Base-by-base conservation (phyloP, 2,113 vertebrate species). In the Tichodroma muraria region DNA sequence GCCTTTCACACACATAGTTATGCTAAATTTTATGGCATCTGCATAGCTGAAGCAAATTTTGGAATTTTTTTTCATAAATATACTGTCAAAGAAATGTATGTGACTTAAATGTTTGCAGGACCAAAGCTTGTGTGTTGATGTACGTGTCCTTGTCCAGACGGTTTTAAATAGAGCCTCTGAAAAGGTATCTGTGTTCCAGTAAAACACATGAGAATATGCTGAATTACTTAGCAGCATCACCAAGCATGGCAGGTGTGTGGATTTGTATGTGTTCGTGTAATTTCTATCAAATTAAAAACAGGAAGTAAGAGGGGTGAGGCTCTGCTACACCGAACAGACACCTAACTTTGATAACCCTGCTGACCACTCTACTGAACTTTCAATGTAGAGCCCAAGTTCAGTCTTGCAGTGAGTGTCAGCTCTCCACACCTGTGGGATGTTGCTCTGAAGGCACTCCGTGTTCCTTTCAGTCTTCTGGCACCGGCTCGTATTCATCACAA, bases 81-180 rank as follows among this genome's bases (percentile, higher is more conserved):
- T 4, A 7, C 13, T 42, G 18, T 35, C 30, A 79, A 80, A 79
- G 21, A 63, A 83, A 87, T 33, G 5, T 13, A 27, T 50, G 8
- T 69, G 35, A 83, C 40, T 42, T 28, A 42, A 77, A 20, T 15
- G 4, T 57, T 75, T 68, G n/a, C 15, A 83, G 37, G 33, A 88
- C 28, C 63, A n/a, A 24, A 21, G 15, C 4, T 72, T 2, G 1
- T 11, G 3, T 47, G 8, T 42, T 13, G 6, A 9, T 37, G 6
- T n/a, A 70, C 20, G 12, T 7, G 45, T 35, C 44, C 17, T 90
- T 59, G 35, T 50, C 20, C 53, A 72, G 69, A 12, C 40, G 52
- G 23, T 20, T 91, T 70, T 59, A 11, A 53, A 72, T 17, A 65
- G 25, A 77, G 8, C 14, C 23, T 63, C 42, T 69, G 17, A 65